Base-by-base conservation (phyloP, 2,797 vertebrate species). In the Melanotaenia pygmaea region DNA sequence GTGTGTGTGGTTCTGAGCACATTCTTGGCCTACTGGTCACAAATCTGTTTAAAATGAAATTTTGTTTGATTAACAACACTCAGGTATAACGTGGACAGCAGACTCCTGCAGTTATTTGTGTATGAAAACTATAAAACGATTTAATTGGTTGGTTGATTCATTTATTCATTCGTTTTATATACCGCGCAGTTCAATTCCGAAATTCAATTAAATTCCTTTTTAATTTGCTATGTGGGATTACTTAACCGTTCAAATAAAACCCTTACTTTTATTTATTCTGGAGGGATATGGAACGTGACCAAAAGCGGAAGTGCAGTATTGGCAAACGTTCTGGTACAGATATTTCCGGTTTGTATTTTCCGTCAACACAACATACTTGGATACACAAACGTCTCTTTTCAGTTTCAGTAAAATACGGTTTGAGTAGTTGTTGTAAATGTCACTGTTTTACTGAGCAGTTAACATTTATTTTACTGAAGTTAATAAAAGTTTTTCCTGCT, bases 301-400 rank as follows among this genome's bases (percentile, higher is more conserved):
- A 28, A 45, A 32, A 37, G 24, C 65, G 81, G 76, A 76, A 71
- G 50, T 68, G 0, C 2, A 1, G 8, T 32, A 3, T 54, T 64
- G 8, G 2, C 30, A 13, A 40, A 7, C 45, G 70, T 70, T 18
- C 40, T 5, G 8, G 11, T 67, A 56, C 78, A 43, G 54, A 37
- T 2, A 9, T 65, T 88, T 94, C 92, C 91, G 74, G 78, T 37
- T 79, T 57, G 45, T 75, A 72, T 65, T 86, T 88, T 82, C 90
- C 88, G 92, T 94, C 92, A 94, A 93, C 87, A 94, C 72, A 70
- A 32, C 40, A 51, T 58, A 66, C 53, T 76, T 65, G 76, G 73
- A 80, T 54, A 14, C 43, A 26, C 22, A 43, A 0, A 22, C 53
- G 60, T 57, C 34, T 32, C 20, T 2, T 57, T 2, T 6, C 3